Evolutionary conservation across 1,140 invertebrate genomes (phyloP), one percentile per base, ranked within the genome.

Genomic region (Pomacea maculata): DNA sequence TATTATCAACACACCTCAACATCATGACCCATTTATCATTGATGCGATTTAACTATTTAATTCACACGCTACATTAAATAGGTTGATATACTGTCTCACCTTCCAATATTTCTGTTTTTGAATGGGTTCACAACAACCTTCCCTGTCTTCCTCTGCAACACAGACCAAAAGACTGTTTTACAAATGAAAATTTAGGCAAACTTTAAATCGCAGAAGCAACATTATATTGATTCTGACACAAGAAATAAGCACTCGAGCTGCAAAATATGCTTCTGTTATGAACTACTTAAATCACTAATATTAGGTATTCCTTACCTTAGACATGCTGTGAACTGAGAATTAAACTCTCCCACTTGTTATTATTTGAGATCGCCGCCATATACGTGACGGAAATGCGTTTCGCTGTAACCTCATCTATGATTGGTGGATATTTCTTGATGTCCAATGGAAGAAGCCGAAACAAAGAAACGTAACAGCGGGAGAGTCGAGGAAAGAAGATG

Each of bases 101-200:
- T 76, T 73, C 81, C 83, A 71, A 78, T 78, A 70, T 83, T 80
- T 70, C 80, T 82, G 73, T 77, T 81, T 19, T 76, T 82, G 29
- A 85, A 81, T 63, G 83, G 83, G 72, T 85, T 82, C 2, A 79
- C 77, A 80, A 80, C 77, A 54, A 79, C 52, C 68, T 65, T 78
- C 45, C 7, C 52, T 7, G 25, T 68, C n/a, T 45, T 5, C 34
- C 65, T 76, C 75, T 76, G 75, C 10, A 61, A 73, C 14, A 71
- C 10, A 61, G 57, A 61, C 57, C 15, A 17, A 64, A 14, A 64
- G 12, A 14, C 63, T 9, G 17, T 29, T 21, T 21, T 25, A 63
- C 7, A 7, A 64, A 65, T 61, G 57, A 8, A 75, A 52, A 75
- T 14, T 25, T 21, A 8, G 19, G 34, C 54, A 34, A 54, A 21